These are phyloP conservation scores for Ammodytes dubius DNA, from an alignment of 2,113 vertebrate species.

Conservation along the genomic window DNA sequence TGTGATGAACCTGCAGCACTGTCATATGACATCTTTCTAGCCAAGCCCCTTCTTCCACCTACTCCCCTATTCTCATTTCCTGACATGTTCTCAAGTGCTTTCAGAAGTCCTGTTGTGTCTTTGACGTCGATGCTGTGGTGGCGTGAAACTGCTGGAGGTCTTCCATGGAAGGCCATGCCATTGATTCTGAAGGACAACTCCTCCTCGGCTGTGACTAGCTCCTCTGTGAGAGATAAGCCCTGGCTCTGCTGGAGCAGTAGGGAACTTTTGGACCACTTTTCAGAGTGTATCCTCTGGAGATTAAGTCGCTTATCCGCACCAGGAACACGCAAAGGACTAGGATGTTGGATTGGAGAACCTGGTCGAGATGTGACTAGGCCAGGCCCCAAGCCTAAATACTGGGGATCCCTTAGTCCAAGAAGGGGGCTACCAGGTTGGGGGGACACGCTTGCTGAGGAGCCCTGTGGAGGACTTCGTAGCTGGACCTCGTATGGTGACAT, in stretches of 20 bases:
- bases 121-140: slow-evolving; percentile 89
- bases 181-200: slow-evolving; percentile 81
- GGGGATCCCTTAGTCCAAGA: slow-evolving; percentile 78
- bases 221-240: slow-evolving; percentile 85
- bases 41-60: slow-evolving; percentile 52
- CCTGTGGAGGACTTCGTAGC: slow-evolving; percentile 69
- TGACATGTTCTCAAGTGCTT: slow-evolving; percentile 78
- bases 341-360: slow-evolving; percentile 77
- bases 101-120: slow-evolving; percentile 83
- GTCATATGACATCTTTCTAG: slow-evolving; percentile 88
- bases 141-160: slow-evolving; percentile 74
- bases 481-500: slow-evolving; percentile 85
- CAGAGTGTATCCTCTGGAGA: slow-evolving; percentile 80
- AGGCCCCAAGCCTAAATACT: slow-evolving; percentile 44
- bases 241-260: slow-evolving; percentile 85
- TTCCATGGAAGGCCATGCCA: slow-evolving; percentile 70
- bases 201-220: slow-evolving; percentile 85
- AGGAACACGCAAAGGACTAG: slow-evolving; percentile 45
- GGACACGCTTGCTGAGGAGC: slow-evolving; percentile 52
- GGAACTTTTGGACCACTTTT: slow-evolving; percentile 86
- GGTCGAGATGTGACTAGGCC: slow-evolving; percentile 62
- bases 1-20: slow-evolving; percentile 77
- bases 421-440: slow-evolving; percentile 76
- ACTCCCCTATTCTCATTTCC: slow-evolving; percentile 38
- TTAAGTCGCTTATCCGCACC: slow-evolving; percentile 78